Percentiles rank a stretch among this genome's conserved stretches.
These are phyloP conservation scores for Pollicipes pollicipes DNA, from an alignment of 1,140 invertebrate genomes.

Conservation along the genomic window DNA sequence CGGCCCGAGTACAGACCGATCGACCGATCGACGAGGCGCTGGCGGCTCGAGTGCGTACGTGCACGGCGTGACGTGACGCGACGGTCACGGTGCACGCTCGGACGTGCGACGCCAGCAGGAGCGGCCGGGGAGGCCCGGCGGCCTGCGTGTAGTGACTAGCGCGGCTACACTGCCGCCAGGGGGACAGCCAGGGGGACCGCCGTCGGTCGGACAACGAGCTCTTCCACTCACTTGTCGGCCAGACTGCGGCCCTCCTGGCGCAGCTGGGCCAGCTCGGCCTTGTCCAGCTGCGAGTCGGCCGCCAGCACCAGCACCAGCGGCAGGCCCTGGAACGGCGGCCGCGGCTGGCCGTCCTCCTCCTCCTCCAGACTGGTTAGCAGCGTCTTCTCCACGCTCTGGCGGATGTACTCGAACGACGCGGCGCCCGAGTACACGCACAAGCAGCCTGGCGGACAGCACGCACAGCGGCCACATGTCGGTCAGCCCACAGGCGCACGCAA, in stretches of 20 bases:
- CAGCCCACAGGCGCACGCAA: too few species aligned
- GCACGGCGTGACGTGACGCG: too few species aligned
- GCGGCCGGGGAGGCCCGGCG: too few species aligned
- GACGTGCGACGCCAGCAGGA: too few species aligned
- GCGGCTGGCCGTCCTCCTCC: conserved; percentile 44
- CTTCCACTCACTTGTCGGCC: conserved; percentile 50
- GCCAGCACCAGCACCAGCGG: conserved; percentile 80
- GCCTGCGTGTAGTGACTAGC: too few species aligned
- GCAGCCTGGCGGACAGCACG: conserved; percentile 25
- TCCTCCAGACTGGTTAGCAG: conserved; percentile 75
- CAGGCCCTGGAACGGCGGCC: conserved; percentile 58
- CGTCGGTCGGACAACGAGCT: too few species aligned
- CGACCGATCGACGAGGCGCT: too few species aligned
- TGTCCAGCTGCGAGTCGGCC: conserved; percentile 60
- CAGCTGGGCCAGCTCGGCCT: conserved; percentile 60
- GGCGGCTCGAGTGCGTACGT: too few species aligned
- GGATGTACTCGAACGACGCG: conserved; percentile 77
- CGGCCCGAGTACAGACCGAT: too few species aligned
- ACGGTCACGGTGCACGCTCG: too few species aligned
- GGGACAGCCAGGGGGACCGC: too few species aligned
- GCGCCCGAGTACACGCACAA: conserved; percentile 69
- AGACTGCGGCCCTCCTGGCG: conserved; percentile 76
- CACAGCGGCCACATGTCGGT: not conserved
- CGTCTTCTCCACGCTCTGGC: conserved; percentile 78
- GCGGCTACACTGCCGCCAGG: too few species aligned